These are phyloP conservation scores for Poecilobothrus nobilitatus DNA, from an alignment of 2,888 invertebrate genomes.

Conservation along the genomic window DNA sequence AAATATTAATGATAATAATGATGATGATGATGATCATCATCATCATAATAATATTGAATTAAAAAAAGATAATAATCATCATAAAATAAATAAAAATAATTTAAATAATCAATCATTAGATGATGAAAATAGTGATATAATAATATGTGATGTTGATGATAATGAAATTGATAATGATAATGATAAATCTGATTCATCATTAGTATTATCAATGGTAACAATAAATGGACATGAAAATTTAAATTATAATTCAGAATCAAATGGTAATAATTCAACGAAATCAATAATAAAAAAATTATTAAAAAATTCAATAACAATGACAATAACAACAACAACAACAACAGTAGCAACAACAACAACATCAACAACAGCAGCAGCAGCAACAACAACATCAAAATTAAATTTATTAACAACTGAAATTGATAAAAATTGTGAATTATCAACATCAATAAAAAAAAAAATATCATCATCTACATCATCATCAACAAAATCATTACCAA, in stretches of 20 bases:
- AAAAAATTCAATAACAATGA: neutral
- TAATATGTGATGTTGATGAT: neutral
- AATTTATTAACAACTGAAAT: neutral
- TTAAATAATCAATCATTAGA: neutral
- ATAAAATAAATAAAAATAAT: neutral
- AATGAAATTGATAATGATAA: too few species aligned
- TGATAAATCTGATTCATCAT: too few species aligned
- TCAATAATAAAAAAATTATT: too few species aligned
- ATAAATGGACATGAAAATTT: too few species aligned
- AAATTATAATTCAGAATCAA: too few species aligned
- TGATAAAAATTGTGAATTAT: too few species aligned
- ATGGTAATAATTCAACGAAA: too few species aligned
- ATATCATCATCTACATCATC: too few species aligned
- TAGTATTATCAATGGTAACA: too few species aligned
- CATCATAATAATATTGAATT: neutral
- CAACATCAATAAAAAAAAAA: neutral
- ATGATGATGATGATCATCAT: neutral
- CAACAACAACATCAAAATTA: slow-evolving; percentile 18
- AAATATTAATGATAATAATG: neutral
- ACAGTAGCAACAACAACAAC: slow-evolving; percentile 15
- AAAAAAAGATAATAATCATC: neutral
- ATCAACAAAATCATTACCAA: neutral
- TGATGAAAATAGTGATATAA: slow-evolving; percentile 1
- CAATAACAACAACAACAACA: slow-evolving; percentile 20
- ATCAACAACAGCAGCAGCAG: slow-evolving; percentile 15